Percentiles rank a stretch among this genome's conserved stretches.
Evolutionary conservation across 2,113 vertebrate species (phyloP).

Genomic region (Dicaeum eximium): DNA sequence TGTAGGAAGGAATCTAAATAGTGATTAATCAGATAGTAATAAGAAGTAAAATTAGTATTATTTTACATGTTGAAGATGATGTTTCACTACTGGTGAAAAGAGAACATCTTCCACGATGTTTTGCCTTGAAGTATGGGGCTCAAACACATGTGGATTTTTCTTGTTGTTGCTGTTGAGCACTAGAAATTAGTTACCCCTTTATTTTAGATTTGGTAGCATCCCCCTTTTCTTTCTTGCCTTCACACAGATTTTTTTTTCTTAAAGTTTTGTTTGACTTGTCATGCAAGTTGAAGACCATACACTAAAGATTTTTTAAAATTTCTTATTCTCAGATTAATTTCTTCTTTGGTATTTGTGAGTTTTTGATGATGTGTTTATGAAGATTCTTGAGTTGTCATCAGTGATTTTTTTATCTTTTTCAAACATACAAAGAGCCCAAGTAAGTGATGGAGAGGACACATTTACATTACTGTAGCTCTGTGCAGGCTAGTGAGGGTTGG

Average conservation of each 20-base stretch:
- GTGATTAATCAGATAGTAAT: neutral
- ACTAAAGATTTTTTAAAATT: neutral
- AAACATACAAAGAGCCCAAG: neutral
- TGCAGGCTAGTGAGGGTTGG: neutral
- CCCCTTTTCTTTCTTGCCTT: neutral
- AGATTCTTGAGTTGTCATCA: neutral
- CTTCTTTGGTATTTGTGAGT: neutral
- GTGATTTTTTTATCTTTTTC: neutral
- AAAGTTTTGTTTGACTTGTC: neutral
- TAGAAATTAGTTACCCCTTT: accelerated
- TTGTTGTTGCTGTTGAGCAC: neutral
- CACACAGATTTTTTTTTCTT: neutral
- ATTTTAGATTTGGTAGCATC: neutral
- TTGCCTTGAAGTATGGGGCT: neutral
- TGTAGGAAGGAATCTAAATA: neutral
- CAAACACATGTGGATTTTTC: neutral
- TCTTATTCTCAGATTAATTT: neutral
- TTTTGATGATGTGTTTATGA: accelerated
- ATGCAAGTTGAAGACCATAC: neutral
- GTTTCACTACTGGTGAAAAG: neutral
- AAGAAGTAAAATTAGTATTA: neutral
- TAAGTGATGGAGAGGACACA: neutral
- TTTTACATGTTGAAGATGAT: neutral
- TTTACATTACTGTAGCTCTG: neutral
- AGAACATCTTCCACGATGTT: neutral